These are phyloP conservation scores for Pseudobourletiella spinata DNA, from an alignment of 1,140 invertebrate genomes.

Conservation along the genomic window DNA sequence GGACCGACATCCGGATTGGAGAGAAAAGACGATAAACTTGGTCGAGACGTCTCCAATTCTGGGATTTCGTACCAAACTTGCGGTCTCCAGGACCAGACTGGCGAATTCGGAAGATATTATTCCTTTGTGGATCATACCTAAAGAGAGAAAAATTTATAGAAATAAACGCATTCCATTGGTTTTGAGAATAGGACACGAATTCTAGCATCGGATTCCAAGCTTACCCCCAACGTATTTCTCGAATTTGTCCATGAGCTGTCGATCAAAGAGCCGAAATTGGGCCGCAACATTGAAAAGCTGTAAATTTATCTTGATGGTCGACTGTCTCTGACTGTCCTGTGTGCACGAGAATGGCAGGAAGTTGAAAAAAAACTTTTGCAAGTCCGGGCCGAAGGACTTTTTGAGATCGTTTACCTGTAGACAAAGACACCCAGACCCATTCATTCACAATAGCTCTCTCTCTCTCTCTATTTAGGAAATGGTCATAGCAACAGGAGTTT, in stretches of 20 bases:
- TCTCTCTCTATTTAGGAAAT: no score
- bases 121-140: constrained; percentile 2
- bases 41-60: not conserved
- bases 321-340: constrained; percentile 10
- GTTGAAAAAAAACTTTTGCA: constrained; percentile 24
- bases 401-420: constrained; percentile 10
- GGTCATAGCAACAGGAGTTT: no score
- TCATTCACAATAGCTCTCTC: no score
- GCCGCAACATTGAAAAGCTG: constrained; percentile 21
- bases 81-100: not conserved
- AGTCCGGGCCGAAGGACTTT: constrained; percentile 18
- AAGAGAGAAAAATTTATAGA: not conserved
- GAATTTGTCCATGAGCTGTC: constrained; percentile 7
- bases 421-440: no score
- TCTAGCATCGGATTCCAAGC: no score
- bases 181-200: no score
- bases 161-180: not conserved
- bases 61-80: not conserved
- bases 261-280: constrained; percentile 16
- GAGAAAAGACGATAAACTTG: not conserved
- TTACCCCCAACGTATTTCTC: constrained; percentile 19
- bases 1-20: not conserved
- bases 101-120: not conserved
- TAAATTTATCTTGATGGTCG: constrained; percentile 13
- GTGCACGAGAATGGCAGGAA: constrained; percentile 18